These are phyloP conservation scores for Hylia prasina DNA, from an alignment of 2,113 vertebrate species.

Conservation along the genomic window DNA sequence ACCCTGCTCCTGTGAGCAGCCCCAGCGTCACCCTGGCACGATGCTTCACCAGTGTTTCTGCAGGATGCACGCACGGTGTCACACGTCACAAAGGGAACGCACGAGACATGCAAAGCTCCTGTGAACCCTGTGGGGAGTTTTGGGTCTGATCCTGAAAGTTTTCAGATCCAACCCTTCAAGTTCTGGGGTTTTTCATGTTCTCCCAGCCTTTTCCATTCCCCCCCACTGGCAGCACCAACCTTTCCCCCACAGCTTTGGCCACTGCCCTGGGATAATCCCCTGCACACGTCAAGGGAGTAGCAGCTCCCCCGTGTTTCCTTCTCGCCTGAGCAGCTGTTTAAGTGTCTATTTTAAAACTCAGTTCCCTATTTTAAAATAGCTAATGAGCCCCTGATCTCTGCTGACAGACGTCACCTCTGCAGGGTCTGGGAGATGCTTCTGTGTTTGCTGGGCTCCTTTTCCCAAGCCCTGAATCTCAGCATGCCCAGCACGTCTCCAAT, in stretches of 20 bases:
- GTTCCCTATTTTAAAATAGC: slow-evolving; percentile 50
- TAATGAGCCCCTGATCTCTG: background rate
- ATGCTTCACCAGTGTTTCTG: accelerated
- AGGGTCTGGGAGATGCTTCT: background rate
- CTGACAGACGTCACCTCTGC: background rate
- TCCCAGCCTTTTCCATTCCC: background rate
- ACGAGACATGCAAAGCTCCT: background rate
- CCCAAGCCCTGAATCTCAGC: background rate
- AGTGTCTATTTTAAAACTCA: slow-evolving; percentile 34
- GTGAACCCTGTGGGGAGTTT: background rate
- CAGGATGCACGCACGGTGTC: accelerated
- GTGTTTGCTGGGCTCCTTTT: background rate
- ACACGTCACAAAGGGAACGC: accelerated
- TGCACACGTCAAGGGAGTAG: accelerated
- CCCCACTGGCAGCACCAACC: background rate
- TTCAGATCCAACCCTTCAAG: accelerated
- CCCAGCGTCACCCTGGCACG: background rate
- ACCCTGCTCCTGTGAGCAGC: accelerated
- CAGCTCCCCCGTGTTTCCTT: background rate
- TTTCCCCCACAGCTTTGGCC: background rate
- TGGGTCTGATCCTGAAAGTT: background rate
- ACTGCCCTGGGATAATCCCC: background rate
- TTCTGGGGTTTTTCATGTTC: background rate
- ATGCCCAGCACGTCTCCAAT: background rate
- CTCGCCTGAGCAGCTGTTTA: slow-evolving; percentile 11